Percentiles rank a stretch among this genome's conserved stretches.
These are phyloP conservation scores for Cacatua alba DNA, from an alignment of 2,113 vertebrate species.

Conservation along the genomic window DNA sequence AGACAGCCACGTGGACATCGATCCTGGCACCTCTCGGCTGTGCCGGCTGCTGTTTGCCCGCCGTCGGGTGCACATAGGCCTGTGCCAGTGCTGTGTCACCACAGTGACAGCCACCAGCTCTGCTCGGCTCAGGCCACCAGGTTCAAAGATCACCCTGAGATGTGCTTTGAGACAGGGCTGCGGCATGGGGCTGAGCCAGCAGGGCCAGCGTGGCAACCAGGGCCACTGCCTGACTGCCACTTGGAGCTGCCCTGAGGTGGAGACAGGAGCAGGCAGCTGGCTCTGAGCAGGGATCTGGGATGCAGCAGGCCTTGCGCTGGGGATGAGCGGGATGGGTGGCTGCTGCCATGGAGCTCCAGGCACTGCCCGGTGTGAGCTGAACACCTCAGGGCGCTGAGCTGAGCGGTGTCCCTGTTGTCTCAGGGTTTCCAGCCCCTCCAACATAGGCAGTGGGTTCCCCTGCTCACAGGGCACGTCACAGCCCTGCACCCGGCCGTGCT, in stretches of 20 bases:
- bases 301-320: background rate
- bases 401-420: background rate
- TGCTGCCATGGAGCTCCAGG: background rate
- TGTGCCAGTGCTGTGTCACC: accelerated
- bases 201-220: background rate
- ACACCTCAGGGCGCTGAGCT: background rate
- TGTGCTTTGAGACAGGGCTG: accelerated
- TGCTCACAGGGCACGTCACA: background rate
- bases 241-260: background rate
- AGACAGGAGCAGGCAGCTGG: background rate
- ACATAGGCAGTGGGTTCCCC: background rate
- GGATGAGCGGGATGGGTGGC: accelerated
- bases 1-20: accelerated
- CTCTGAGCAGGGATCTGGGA: background rate
- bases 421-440: background rate
- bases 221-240: background rate
- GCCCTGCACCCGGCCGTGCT: accelerated
- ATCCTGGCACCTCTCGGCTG: background rate
- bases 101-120: background rate
- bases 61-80: accelerated
- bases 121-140: accelerated
- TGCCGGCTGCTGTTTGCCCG: background rate
- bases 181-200: accelerated
- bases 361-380: accelerated
- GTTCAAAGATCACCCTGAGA: background rate